Conservation (phyloP, 2,797 vertebrate species). For the Heliangelus exortis region DNA sequence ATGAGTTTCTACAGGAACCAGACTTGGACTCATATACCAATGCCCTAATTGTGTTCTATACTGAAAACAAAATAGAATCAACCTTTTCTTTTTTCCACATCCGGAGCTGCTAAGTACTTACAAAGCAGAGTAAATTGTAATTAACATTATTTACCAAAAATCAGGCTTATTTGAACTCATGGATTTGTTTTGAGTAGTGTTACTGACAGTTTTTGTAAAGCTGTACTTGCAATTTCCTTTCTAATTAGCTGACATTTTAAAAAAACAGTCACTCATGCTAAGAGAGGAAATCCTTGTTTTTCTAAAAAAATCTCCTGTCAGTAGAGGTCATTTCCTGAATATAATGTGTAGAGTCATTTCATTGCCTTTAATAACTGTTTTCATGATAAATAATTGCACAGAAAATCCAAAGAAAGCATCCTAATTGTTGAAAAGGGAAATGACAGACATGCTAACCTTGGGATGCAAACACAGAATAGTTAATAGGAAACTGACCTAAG, state of each 20-base stretch:
- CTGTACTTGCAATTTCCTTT: slow-evolving; percentile 5
- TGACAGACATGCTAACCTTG: background rate
- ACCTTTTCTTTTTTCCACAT: background rate
- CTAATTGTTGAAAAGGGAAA: background rate
- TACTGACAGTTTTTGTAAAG: background rate
- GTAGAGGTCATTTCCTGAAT: background rate
- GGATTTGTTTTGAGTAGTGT: background rate
- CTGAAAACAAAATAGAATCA: background rate
- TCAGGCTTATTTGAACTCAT: background rate
- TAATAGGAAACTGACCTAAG: background rate
- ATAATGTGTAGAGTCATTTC: background rate
- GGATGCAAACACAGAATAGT: background rate
- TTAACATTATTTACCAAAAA: slow-evolving; percentile 34
- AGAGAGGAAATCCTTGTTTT: background rate
- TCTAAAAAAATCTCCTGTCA: background rate
- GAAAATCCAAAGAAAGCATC: background rate
- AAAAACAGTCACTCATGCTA: background rate
- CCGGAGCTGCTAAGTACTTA: background rate
- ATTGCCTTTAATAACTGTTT: background rate
- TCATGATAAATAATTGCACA: background rate
- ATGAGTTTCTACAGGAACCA: background rate
- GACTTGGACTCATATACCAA: background rate
- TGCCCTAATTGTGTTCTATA: background rate
- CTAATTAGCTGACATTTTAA: background rate
- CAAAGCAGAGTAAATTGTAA: background rate